Base-by-base conservation (phyloP, 2,113 vertebrate genomes). In the Forbesichthys papilliferus region DNA sequence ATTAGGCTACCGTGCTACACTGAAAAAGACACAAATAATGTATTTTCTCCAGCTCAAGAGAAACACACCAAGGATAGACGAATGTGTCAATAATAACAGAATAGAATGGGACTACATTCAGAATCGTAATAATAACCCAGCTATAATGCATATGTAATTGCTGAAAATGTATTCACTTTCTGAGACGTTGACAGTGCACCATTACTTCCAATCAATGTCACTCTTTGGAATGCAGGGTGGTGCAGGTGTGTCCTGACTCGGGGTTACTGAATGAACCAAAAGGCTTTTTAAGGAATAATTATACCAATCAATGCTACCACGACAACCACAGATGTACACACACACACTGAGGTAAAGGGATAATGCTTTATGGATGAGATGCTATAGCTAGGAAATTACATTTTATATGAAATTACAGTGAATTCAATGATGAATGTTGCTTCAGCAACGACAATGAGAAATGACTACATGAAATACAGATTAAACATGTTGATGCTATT, bases 321-420 rank as follows among this genome's bases (percentile, higher is more conserved):
- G 3, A 18, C 34, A 2, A 27, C 27, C 27, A 27, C 2, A 27
- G 64, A 63, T 27, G 14, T 14, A 9, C 47, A 9, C 46, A 63
- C 47, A 64, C 48, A 52, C 48, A 64, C 47, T 3, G 27, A 42
- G 4, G 36, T 42, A 42, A 42, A 42, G 36, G 0, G 36, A 42
- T 42, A 20, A 20, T 20, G 20, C 20, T 1, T 42, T 42, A 5
- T 42, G 36, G 5, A 42, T 42, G 4, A 42, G 27, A 27, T 27
- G 36, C 36, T 53, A 53, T 12, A 53, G 4, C 51, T 53, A 53
- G 51, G n/a, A 53, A 53, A 53, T 14, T n/a, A 12, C 11, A 27
- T 42, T 42, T 64, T n/a, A 69, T 5, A 64, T 71, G 53, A 57
- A 64, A 75, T 67, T 60, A 69, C 71, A 68, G 51, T n/a, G 61